These are phyloP conservation scores for Andrena bicolor DNA, from an alignment of 2,888 invertebrate species.

Conservation along the genomic window DNA sequence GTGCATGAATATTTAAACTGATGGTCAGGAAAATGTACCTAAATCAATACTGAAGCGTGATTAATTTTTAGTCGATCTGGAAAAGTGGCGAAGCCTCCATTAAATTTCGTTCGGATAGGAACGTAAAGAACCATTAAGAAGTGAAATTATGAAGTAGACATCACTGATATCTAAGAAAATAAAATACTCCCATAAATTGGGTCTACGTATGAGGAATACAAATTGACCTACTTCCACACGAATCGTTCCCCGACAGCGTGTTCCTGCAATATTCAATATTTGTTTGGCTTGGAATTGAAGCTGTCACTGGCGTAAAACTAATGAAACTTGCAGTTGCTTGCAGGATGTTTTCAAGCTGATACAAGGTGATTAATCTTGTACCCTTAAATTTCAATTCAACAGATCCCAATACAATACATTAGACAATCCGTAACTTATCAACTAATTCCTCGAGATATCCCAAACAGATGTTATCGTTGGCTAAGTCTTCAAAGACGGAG, in stretches of 20 bases:
- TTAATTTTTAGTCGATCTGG: conserved; percentile 4
- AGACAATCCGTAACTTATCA: background rate
- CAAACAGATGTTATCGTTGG: background rate
- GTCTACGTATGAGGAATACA: background rate
- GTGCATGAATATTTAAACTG: background rate
- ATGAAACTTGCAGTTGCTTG: no score
- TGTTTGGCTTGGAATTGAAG: background rate
- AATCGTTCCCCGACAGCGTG: background rate
- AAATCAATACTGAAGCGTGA: background rate
- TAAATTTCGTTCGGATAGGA: background rate
- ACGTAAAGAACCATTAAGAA: background rate
- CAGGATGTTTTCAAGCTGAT: no score
- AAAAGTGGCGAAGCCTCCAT: background rate
- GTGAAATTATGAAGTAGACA: background rate
- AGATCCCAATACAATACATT: no score
- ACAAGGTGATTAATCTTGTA: no score
- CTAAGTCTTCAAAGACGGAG: background rate
- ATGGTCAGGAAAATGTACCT: background rate
- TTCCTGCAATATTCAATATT: background rate
- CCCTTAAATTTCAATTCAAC: no score
- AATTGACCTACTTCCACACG: background rate
- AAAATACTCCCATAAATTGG: background rate
- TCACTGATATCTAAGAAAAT: background rate
- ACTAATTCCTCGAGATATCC: conserved; percentile 3
- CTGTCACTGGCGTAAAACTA: no score